Conservation (phyloP, 2,113 vertebrate species). For the Cyrtonyx montezumae region DNA sequence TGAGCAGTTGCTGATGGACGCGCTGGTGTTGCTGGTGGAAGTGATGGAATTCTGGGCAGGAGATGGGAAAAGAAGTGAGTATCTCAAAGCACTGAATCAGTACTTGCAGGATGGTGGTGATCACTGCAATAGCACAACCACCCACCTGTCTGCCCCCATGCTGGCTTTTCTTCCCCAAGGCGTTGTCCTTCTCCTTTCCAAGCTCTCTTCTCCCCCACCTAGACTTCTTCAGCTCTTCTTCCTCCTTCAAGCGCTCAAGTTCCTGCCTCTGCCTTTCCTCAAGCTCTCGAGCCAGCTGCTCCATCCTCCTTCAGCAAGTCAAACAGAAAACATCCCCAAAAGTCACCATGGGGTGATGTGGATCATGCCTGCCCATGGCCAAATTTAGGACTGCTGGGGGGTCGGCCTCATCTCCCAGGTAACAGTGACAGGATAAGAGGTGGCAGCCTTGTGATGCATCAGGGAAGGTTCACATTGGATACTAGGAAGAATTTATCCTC, state of each 20-base stretch:
- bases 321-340: neutral
- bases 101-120: neutral
- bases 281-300: slow-evolving; percentile 67
- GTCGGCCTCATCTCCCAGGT: neutral
- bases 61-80: neutral
- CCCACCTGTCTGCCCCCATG: slow-evolving; percentile 69
- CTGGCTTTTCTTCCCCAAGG: slow-evolving; percentile 65
- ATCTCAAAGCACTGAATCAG: neutral
- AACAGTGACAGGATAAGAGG: neutral
- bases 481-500: neutral
- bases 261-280: slow-evolving; percentile 75
- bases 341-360: neutral
- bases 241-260: slow-evolving; percentile 71
- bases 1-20: neutral
- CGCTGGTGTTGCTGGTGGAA: neutral
- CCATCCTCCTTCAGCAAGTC: slow-evolving; percentile 71
- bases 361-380: neutral
- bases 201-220: slow-evolving; percentile 73
- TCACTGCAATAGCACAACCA: neutral
- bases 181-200: slow-evolving; percentile 66
- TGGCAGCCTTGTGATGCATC: neutral
- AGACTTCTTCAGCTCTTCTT: slow-evolving; percentile 79
- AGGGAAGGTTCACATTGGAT: neutral
- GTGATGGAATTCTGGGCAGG: neutral
- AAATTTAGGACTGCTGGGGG: neutral